Base-by-base conservation (phyloP, 23 tunicate genomes). In the Styela plicata region DNA sequence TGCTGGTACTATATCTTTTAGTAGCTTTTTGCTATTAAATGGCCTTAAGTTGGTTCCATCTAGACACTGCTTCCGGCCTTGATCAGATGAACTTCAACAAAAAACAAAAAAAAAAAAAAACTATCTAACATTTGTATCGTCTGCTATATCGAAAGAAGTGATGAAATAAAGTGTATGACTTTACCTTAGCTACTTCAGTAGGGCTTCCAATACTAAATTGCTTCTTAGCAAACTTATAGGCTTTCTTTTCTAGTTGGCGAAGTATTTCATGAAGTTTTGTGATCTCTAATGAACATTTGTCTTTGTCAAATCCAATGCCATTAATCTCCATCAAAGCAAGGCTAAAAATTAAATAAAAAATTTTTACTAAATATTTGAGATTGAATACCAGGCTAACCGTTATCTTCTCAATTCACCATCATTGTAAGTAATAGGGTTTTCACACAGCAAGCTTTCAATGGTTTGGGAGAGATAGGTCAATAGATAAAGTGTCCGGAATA, bases 201-300 rank as follows among this genome's bases (percentile, higher is more conserved):
- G 86, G 84, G 74, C 88, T 93, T 32, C 69, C 53, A 24, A 93
- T 70, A 64, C 81, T 88, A 65, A 93, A 93, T 74, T 85, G 74
- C 2, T 83, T 69, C 35, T 91, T 91, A 2, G 83, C 89, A 32
- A 80, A 57, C 5, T 52, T 26, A 85, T 91, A 88, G 5, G 98
- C 98, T 63, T 74, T 22, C 23, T 81, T 61, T 69, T 93, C 90
- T 22, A 93, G 74, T 18, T 71, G 26, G n/a, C 35, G 29, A 33
- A 36, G n/a, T 20, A 25, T 36, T 36, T 34, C 66, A 23, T 63
- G 69, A 57, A 93, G 67, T 34, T 81, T 68, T 20, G 57, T 36
- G 13, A 76, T 69, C 2, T 88, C 80, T 19, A 85, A 64, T 1
- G 52, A 32, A 37, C 81, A 76, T 37, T 52, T 52, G 26, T 76